phyloP scores from a whole-genome alignment of 1,140 invertebrate genomes.

The Periplaneta americana region DNA sequence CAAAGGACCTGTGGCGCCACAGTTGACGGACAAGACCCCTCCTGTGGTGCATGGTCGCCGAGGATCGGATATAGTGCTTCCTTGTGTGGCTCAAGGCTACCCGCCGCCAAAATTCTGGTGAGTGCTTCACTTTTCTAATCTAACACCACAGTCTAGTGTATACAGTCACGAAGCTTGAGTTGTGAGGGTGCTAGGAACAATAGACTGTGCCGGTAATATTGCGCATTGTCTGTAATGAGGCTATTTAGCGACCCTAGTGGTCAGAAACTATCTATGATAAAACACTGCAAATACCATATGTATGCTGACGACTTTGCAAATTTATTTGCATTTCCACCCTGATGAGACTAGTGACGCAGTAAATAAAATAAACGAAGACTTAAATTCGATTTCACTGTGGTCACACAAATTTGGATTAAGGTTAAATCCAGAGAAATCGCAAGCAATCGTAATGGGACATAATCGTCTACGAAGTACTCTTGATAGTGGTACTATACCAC shows the following conservation, averaged over 20 bases:
- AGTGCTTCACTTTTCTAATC: not conserved
- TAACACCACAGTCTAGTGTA: not conserved
- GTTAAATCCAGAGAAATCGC: no score
- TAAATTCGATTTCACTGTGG: no score
- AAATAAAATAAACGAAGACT: no score
- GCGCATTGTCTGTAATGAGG: not conserved
- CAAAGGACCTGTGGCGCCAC: conserved; percentile 27
- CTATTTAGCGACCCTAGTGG: not conserved
- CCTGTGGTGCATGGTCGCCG: conserved; percentile 11
- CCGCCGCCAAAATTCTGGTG: conserved; percentile 33
- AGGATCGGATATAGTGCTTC: conserved; percentile 22
- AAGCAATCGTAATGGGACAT: no score
- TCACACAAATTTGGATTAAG: no score
- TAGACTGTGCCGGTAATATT: not conserved
- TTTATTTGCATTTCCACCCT: no score
- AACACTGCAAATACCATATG: no score
- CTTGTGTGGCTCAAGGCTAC: conserved; percentile 37
- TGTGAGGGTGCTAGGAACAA: not conserved
- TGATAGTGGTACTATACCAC: no score
- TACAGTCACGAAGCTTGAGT: not conserved
- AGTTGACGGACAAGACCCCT: conserved; percentile 10
- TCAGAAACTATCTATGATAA: not conserved
- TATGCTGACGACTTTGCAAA: no score
- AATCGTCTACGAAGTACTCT: no score
- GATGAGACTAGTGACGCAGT: no score